A percentile compares a stretch with the other conserved stretches of the same genome.
Evolutionary conservation across 1,140 invertebrate genomes (phyloP).

Genomic region (Microplitis demolitor): DNA sequence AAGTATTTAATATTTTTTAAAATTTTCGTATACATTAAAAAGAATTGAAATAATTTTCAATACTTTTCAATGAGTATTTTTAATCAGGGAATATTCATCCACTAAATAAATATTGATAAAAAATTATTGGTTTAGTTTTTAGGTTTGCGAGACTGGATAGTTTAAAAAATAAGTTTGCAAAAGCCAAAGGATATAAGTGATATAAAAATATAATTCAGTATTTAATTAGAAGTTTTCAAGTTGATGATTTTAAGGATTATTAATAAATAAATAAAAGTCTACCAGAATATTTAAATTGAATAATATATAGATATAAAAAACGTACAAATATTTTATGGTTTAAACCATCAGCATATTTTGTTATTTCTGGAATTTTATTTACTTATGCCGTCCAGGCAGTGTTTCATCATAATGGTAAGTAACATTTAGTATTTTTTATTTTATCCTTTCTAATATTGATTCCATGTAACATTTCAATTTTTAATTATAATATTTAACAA

Average conservation of each 20-base stretch:
- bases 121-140: constrained; percentile 2
- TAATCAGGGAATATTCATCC: no score
- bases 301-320: constrained; percentile 12
- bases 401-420: constrained; percentile 48
- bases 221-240: constrained; percentile 21
- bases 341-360: background rate
- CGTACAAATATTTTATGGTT: constrained; percentile 23
- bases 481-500: background rate
- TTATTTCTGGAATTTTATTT: constrained; percentile 9
- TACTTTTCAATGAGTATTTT: no score
- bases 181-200: constrained; percentile 41
- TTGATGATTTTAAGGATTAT: background rate
- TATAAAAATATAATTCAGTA: constrained; percentile 38
- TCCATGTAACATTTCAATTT: background rate
- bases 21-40: no score
- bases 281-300: constrained; percentile 7
- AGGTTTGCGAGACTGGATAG: constrained; percentile 26
- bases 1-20: no score
- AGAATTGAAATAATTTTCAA: no score
- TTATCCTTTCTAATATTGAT: background rate
- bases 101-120: no score
- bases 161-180: constrained; percentile 11
- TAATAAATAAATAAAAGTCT: background rate
- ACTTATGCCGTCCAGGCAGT: constrained; percentile 38
- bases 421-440: background rate